Evolutionary conservation across 2,888 invertebrate genomes (phyloP).

Genomic region (Pasiphila rectangulata): DNA sequence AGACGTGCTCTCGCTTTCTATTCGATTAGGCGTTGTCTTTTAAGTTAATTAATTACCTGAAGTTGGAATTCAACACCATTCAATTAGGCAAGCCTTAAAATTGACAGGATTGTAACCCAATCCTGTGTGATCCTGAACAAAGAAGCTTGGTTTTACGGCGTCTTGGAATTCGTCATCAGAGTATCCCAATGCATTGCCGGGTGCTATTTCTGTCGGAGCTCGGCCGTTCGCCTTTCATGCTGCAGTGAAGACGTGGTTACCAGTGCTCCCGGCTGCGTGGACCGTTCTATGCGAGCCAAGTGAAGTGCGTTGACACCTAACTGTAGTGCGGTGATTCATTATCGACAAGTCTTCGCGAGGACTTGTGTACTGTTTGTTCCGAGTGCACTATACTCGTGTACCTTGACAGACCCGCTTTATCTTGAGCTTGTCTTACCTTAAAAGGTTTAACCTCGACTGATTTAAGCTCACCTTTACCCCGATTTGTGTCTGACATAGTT

Average conservation of each 20-base stretch:
- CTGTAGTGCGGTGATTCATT: slow-evolving; percentile 70
- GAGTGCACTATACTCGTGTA: slow-evolving; percentile 66
- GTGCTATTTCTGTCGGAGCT: slow-evolving; percentile 73
- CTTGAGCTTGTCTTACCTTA: slow-evolving; percentile 71
- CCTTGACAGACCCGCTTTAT: slow-evolving; percentile 70
- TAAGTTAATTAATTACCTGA: slow-evolving; percentile 16
- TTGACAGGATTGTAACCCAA: slow-evolving; percentile 36
- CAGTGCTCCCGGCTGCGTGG: slow-evolving; percentile 61
- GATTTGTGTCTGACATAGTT: slow-evolving; percentile 62
- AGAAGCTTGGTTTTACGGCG: slow-evolving; percentile 46
- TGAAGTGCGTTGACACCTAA: slow-evolving; percentile 79
- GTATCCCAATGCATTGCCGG: slow-evolving; percentile 74
- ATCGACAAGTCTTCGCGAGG: slow-evolving; percentile 55
- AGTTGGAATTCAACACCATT: background rate
- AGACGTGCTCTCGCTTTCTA: slow-evolving; percentile 50
- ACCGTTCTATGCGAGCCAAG: slow-evolving; percentile 54
- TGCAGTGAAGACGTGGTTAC: slow-evolving; percentile 62
- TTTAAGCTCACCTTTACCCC: slow-evolving; percentile 69
- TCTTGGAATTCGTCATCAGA: slow-evolving; percentile 65
- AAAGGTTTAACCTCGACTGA: slow-evolving; percentile 67
- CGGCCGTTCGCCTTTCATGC: slow-evolving; percentile 68
- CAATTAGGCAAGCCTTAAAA: slow-evolving; percentile 16
- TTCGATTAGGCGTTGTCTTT: slow-evolving; percentile 36
- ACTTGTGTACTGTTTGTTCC: slow-evolving; percentile 58
- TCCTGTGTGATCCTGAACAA: slow-evolving; percentile 49